A percentile compares a stretch with the other conserved stretches of the same genome.
These are phyloP conservation scores for Porites australiensis DNA, from an alignment of 64 coral and sea anemone species.

Conservation along the genomic window DNA sequence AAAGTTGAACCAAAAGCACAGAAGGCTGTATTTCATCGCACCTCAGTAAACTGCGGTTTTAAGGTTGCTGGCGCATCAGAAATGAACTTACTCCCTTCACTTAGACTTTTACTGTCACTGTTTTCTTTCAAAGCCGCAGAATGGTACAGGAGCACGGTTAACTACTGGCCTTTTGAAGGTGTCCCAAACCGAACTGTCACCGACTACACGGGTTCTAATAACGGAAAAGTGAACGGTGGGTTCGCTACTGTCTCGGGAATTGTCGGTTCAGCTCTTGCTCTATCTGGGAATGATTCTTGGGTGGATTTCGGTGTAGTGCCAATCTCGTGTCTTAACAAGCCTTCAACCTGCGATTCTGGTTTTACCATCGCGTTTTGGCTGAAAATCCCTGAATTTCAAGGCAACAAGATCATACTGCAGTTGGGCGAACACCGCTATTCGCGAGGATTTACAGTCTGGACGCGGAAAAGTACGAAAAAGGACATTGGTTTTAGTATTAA, in stretches of 20 bases:
- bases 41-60: background rate
- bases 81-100: slow-evolving; percentile 13
- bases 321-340: slow-evolving; percentile 65
- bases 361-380: slow-evolving; percentile 87
- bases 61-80: background rate
- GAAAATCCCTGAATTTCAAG: slow-evolving; percentile 70
- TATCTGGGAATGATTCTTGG: slow-evolving; percentile 54
- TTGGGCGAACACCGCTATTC: slow-evolving; percentile 78
- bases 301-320: slow-evolving; percentile 73
- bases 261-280: slow-evolving; percentile 74
- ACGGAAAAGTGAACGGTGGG: slow-evolving; percentile 68
- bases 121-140: slow-evolving; percentile 74
- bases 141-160: slow-evolving; percentile 75
- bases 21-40: background rate
- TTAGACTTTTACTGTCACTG: slow-evolving; percentile 30
- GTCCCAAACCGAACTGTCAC: slow-evolving; percentile 18
- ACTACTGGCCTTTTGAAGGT: slow-evolving; percentile 93
- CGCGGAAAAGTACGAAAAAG: slow-evolving; percentile 49
- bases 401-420: slow-evolving; percentile 84
- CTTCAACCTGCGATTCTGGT: slow-evolving; percentile 61
- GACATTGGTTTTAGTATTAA: slow-evolving; percentile 78
- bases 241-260: slow-evolving; percentile 62
- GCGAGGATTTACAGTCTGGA: slow-evolving; percentile 88
- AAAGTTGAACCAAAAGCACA: background rate
- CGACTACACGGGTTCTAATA: slow-evolving; percentile 68